Base-by-base conservation (phyloP, 2,797 vertebrate species). In the Nasua narica region DNA sequence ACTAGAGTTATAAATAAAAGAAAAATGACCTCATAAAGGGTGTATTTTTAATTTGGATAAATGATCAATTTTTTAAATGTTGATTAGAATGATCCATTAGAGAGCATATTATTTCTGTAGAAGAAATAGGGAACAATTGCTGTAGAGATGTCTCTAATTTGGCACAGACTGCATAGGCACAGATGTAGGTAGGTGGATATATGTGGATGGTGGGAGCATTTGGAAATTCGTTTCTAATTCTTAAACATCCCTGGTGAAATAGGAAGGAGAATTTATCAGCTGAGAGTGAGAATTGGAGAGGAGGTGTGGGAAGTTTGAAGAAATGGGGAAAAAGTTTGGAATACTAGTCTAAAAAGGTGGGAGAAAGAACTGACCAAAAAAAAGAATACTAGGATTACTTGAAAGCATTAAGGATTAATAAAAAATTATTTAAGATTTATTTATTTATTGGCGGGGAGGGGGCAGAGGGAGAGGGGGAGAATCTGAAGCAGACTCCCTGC, bases 181-280 rank as follows among this genome's bases (percentile, higher is more conserved):
- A 96, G 67, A 93, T 95, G 81, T 46, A 48, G 25, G 67, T 86
- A 93, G 52, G 86, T 95, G 90, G 81, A 27, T 91, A 48, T 32
- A 56, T 87, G 52, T 93, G 77, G 52, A 87, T 87, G 58, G 60
- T 91, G 60, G 43, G 76, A 83, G 25, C 14, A 70, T 62, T 87
- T 87, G 40, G 37, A 86, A 87, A 95, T 92, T 96, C 29, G 72
- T 95, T 95, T 77, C 76, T 78, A 87, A 93, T 83, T 91, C 43
- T 62, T 93, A 32, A 70, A 14, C n/a, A 81, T 76, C 81, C 16
- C n/a, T 83, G 32, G 56, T 95, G 58, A 91, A 90, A 48, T 54
- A 87, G 21, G 67, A 81, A 48, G n/a, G n/a, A 87, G 32, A 83
- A 72, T 93, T 4, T 70, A 78, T 70, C 13, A 48, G 40, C 70